phyloP scores from a whole-genome alignment of 2,888 invertebrate species.

The Amblyjoppa proteus region DNA sequence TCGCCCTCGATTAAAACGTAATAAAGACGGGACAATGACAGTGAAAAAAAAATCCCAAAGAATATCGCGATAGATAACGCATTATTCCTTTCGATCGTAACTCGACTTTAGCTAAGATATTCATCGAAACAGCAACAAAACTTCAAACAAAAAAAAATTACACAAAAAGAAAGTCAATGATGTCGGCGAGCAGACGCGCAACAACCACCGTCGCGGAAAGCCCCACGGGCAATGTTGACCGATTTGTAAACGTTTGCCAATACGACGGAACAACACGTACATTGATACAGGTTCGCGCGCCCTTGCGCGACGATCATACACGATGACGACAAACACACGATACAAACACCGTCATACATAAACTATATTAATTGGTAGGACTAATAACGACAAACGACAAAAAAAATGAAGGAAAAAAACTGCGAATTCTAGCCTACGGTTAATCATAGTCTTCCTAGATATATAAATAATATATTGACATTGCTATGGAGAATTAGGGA shows the following conservation, averaged over 20 bases:
- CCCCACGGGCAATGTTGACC: constrained; percentile 1
- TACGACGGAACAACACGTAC: constrained; percentile 19
- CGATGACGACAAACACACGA: constrained; percentile 39
- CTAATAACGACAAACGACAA: constrained; percentile 70
- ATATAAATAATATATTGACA: constrained; percentile 73
- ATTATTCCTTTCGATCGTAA: constrained; percentile 8
- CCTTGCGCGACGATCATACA: constrained; percentile 22
- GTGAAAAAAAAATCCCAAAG: background rate
- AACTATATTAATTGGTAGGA: constrained; percentile 70
- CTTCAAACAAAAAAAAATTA: background rate
- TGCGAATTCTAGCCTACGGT: constrained; percentile 82
- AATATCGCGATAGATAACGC: constrained; percentile 5
- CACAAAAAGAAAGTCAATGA: background rate
- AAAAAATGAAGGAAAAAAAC: constrained; percentile 64
- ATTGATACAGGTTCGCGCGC: background rate
- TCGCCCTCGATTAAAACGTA: constrained; percentile 4
- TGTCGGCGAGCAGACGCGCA: background rate
- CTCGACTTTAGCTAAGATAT: constrained; percentile 7
- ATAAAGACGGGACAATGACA: background rate
- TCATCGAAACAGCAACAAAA: constrained; percentile 9
- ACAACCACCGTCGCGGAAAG: constrained; percentile 12
- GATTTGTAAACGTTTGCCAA: constrained; percentile 50
- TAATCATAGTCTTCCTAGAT: constrained; percentile 85
- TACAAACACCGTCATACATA: constrained; percentile 45
- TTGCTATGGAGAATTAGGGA: constrained; percentile 74